A percentile compares a stretch with the other conserved stretches of the same genome.
Conservation (phyloP, 92 coral and sea anemone species). For the Siderastrea siderea region DNA sequence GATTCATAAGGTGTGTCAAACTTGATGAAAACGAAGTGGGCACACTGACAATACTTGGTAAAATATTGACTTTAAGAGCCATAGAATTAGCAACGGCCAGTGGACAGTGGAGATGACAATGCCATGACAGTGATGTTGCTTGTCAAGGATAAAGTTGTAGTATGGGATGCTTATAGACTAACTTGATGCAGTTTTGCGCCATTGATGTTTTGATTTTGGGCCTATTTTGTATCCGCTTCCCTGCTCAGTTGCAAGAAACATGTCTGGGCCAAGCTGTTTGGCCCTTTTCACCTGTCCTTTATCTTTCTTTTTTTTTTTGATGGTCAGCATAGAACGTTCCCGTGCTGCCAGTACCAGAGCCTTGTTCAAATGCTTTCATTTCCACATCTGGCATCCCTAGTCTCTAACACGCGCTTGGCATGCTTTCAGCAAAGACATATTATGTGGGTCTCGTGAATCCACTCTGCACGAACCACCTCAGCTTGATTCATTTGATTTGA, state of each 20-base stretch:
- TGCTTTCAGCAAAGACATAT: slow-evolving; percentile 38
- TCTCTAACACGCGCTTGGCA: slow-evolving; percentile 55
- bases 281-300: neutral
- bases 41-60: no score
- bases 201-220: slow-evolving; percentile 54
- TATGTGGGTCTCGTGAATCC: slow-evolving; percentile 25
- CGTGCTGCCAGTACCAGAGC: neutral
- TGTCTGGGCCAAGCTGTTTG: neutral
- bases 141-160: neutral
- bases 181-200: neutral
- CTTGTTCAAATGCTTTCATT: neutral
- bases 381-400: neutral
- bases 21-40: no score
- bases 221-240: slow-evolving; percentile 37
- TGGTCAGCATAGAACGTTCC: neutral
- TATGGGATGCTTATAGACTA: no score
- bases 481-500: slow-evolving; percentile 47
- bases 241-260: neutral
- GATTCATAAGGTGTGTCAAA: no score
- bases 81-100: neutral
- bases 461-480: slow-evolving; percentile 11
- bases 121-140: neutral
- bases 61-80: neutral
- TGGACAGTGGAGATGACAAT: neutral
- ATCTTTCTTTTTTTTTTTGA: neutral